A percentile compares a stretch with the other conserved stretches of the same genome.
phyloP scores from a whole-genome alignment of 2,113 vertebrate species.

The Rhinopithecus roxellana region DNA sequence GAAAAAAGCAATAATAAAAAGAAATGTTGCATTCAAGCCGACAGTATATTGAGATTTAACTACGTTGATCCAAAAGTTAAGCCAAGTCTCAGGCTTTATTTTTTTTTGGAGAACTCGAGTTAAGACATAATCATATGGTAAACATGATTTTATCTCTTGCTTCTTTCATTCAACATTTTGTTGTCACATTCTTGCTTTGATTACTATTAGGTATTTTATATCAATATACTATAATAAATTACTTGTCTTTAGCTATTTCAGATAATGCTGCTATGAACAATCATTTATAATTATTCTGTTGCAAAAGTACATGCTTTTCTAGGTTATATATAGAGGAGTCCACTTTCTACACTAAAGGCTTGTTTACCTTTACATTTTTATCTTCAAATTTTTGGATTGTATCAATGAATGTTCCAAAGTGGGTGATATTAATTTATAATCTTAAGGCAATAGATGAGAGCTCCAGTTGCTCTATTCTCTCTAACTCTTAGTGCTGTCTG shows the following conservation, averaged over 20 bases:
- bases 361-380: background rate
- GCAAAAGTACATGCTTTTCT: background rate
- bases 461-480: background rate
- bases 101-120: too few species aligned
- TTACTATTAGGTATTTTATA: background rate
- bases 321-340: background rate
- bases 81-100: background rate
- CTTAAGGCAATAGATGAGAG: too few species aligned
- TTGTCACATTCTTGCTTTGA: background rate
- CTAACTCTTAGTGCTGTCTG: background rate
- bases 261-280: background rate
- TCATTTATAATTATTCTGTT: background rate
- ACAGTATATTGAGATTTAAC: background rate
- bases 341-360: background rate
- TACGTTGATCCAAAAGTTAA: background rate
- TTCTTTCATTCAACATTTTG: background rate
- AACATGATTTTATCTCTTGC: background rate
- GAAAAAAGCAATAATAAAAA: background rate
- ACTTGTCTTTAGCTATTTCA: background rate
- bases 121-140: background rate
- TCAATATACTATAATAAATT: background rate
- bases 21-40: background rate
- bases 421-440: background rate
- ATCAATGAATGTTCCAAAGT: background rate
- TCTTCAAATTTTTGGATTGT: background rate